Conservation (phyloP, 2,113 vertebrate genomes). For the Rhabdornis inornatus region DNA sequence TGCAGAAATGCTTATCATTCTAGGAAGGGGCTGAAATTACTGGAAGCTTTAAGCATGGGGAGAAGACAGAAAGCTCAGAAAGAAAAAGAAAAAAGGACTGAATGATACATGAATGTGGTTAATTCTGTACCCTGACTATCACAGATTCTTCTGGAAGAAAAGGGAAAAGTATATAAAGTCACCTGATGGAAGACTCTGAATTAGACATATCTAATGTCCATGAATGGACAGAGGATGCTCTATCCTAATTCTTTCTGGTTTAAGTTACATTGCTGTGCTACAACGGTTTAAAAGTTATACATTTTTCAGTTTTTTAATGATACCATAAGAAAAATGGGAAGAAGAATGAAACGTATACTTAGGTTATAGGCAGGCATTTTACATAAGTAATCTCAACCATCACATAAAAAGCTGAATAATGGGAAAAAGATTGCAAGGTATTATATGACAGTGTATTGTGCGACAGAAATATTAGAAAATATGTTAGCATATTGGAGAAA, state of each 20-base stretch:
- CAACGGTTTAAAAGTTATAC: neutral
- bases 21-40: neutral
- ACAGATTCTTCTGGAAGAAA: neutral
- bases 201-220: neutral
- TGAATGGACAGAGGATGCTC: neutral
- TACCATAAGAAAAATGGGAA: neutral
- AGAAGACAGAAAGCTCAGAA: neutral
- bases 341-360: rapidly evolving
- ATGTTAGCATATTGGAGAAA: neutral
- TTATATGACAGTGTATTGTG: neutral
- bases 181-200: neutral
- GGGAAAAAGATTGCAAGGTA: neutral
- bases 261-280: neutral
- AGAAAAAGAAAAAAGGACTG: neutral
- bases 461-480: neutral
- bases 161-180: neutral
- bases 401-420: neutral
- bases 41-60: neutral
- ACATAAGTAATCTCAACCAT: neutral
- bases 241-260: neutral
- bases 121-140: neutral
- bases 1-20: neutral
- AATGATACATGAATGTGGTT: neutral
- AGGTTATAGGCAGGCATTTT: neutral
- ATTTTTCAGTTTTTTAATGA: neutral